A percentile compares a stretch with the other conserved stretches of the same genome.
Conservation (phyloP, 2,888 invertebrate species). For the Disparrhopalites patrizii region DNA sequence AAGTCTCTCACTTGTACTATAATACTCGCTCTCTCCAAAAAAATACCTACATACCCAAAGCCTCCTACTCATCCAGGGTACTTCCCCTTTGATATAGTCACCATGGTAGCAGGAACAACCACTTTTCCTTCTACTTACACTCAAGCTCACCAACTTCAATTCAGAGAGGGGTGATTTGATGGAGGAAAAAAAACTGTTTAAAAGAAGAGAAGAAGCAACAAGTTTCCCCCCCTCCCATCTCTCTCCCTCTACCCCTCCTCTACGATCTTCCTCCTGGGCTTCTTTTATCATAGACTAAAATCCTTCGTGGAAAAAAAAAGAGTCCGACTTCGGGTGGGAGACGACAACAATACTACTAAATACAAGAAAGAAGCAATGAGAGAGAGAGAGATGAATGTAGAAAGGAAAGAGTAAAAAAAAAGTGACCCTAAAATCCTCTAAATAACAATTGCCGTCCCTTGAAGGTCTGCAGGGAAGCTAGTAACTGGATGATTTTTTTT, state of each 20-base stretch:
- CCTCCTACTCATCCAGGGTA: too few relatives aligned
- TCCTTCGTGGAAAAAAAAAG: constrained; percentile 19
- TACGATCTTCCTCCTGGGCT: constrained; percentile 34
- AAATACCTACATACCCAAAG: too few relatives aligned
- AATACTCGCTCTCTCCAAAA: too few relatives aligned
- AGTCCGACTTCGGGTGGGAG: constrained; percentile 23
- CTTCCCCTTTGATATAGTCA: too few relatives aligned
- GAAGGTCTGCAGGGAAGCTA: constrained; percentile 15
- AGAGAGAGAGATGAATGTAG: constrained; percentile 3
- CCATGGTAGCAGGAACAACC: too few relatives aligned
- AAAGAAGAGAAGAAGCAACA: constrained; percentile 27
- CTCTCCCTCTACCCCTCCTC: constrained; percentile 34
- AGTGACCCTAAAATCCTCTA: constrained; percentile 11
- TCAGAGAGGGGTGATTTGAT: constrained; percentile 24
- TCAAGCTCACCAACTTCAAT: constrained; percentile 6
- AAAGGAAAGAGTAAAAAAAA: constrained; percentile 7
- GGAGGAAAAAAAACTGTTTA: constrained; percentile 22
- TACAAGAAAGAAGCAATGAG: not conserved
- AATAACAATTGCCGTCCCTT: constrained; percentile 19
- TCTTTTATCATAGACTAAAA: constrained; percentile 27
- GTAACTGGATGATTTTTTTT: not conserved
- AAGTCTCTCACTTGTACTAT: too few relatives aligned
- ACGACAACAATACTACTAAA: not conserved
- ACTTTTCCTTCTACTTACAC: too few relatives aligned
- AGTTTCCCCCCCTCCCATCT: constrained; percentile 36